Evolutionary conservation across 2,113 vertebrate genomes (phyloP).

Genomic region (Laticauda colubrina): DNA sequence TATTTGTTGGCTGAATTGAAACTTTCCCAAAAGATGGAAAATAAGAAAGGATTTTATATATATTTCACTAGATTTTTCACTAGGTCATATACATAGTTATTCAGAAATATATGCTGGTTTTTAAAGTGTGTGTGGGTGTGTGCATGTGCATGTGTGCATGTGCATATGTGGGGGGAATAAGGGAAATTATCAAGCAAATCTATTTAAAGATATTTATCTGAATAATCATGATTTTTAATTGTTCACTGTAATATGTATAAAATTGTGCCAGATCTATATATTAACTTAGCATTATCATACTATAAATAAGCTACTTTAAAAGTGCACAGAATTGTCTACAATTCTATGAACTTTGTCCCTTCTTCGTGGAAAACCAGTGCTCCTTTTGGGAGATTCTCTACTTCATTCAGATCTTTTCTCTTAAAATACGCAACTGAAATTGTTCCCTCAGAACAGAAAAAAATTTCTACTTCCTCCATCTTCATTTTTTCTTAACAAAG

Average conservation of each 20-base stretch:
- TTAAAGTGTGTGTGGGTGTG: neutral
- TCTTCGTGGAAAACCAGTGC: neutral
- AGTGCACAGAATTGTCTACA: neutral
- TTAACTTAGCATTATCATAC: neutral
- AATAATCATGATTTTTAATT: neutral
- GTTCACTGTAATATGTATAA: neutral
- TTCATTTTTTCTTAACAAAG: neutral
- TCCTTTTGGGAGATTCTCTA: neutral
- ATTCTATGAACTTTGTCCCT: neutral
- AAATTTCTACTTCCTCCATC: neutral
- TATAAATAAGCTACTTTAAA: neutral
- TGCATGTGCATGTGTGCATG: fast-evolving
- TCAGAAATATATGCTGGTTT: neutral
- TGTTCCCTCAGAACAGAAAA: neutral
- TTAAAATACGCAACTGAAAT: neutral
- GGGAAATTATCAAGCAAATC: neutral
- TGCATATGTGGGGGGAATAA: neutral
- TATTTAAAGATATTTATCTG: neutral
- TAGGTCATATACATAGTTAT: neutral
- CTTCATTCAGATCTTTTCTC: neutral
- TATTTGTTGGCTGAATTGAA: neutral
- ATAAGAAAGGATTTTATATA: neutral
- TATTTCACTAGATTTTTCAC: constrained; percentile 4
- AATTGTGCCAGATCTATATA: neutral
- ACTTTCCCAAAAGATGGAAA: neutral